These are phyloP conservation scores for Phrynocephalus guinanensis DNA, from an alignment of 2,797 vertebrate species.

Conservation along the genomic window DNA sequence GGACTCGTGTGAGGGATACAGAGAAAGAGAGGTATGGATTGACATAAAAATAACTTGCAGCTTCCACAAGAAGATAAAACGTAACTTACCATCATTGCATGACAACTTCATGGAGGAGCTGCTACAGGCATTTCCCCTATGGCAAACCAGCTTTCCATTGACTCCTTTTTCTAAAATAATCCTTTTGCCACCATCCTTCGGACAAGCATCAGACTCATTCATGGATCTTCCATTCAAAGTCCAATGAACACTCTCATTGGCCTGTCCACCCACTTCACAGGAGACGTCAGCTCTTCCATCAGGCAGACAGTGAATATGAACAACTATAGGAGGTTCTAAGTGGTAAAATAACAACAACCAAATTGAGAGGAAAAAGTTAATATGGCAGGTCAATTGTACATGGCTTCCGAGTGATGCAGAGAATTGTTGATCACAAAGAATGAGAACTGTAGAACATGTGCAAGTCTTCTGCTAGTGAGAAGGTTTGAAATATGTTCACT, in stretches of 20 bases:
- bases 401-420: neutral
- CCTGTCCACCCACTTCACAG: slow-evolving; percentile 13
- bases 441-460: neutral
- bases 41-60: neutral
- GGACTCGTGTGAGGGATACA: neutral
- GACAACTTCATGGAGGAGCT: slow-evolving; percentile 50
- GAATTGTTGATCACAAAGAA: neutral
- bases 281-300: slow-evolving; percentile 55
- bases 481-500: neutral
- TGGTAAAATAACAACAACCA: accelerated
- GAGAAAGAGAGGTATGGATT: neutral
- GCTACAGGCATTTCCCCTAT: accelerated
- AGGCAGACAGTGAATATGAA: slow-evolving; percentile 60
- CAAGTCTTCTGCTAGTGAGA: neutral
- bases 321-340: slow-evolving; percentile 46
- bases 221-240: slow-evolving; percentile 47
- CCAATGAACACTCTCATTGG: slow-evolving; percentile 50
- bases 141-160: slow-evolving; percentile 57
- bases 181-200: slow-evolving; percentile 61
- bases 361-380: slow-evolving; percentile 38
- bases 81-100: slow-evolving; percentile 2
- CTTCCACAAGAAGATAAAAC: slow-evolving; percentile 29
- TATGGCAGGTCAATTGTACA: neutral
- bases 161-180: slow-evolving; percentile 58
- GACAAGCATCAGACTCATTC: slow-evolving; percentile 23